Conservation (phyloP, 2,113 vertebrate genomes). For the Vanacampus margaritifer region DNA sequence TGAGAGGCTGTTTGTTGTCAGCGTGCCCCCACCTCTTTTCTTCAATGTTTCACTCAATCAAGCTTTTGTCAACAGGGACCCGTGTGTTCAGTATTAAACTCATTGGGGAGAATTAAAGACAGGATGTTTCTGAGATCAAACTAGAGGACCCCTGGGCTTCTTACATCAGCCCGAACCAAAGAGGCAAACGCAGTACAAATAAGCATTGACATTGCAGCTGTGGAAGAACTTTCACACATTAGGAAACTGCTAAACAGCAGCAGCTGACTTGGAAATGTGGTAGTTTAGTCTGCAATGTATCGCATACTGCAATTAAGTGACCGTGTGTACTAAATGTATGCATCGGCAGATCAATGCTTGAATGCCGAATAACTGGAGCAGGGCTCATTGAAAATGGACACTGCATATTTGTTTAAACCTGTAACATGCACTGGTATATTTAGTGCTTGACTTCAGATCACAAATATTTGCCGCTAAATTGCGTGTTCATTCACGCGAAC, state of each 20-base stretch:
- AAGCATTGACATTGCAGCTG: conserved; percentile 39
- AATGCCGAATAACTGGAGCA: conserved; percentile 15
- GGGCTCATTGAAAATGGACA: conserved; percentile 26
- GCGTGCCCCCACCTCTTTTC: conserved; percentile 30
- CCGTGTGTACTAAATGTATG: conserved; percentile 17
- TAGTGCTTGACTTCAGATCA: neutral
- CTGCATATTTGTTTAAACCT: conserved; percentile 21
- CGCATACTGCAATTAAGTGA: conserved; percentile 20
- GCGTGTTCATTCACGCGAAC: neutral
- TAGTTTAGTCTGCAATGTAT: conserved; percentile 31
- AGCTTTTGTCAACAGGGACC: conserved; percentile 48
- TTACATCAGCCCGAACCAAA: conserved; percentile 31
- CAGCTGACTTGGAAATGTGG: conserved; percentile 19
- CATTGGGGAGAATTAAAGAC: conserved; percentile 58
- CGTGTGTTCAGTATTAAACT: conserved; percentile 45
- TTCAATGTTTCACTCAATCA: conserved; percentile 48
- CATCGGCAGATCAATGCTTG: conserved; percentile 45
- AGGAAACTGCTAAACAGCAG: conserved; percentile 11
- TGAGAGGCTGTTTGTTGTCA: conserved; percentile 26
- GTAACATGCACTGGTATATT: neutral
- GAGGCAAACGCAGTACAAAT: conserved; percentile 54
- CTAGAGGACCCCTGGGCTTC: conserved; percentile 50
- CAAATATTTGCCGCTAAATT: neutral
- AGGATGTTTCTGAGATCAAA: conserved; percentile 62
- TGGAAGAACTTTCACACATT: conserved; percentile 13